Evolutionary conservation across 92 coral and sea anemone genomes (phyloP).

Genomic region (Metridium senile): DNA sequence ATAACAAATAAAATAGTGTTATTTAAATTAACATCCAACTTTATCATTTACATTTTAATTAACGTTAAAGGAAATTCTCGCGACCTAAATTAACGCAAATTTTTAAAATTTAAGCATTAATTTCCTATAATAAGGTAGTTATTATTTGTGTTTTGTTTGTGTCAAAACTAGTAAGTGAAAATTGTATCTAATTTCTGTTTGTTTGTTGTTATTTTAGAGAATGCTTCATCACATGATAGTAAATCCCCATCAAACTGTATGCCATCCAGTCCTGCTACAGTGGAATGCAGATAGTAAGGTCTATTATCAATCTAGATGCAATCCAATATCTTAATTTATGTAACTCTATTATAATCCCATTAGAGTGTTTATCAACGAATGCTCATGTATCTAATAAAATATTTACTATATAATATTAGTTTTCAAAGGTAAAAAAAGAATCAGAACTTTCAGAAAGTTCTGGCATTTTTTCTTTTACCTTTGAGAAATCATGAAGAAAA

Average conservation of each 20-base stretch:
- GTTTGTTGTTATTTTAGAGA: not conserved
- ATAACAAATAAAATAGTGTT: too few relatives aligned
- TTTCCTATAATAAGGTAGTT: too few relatives aligned
- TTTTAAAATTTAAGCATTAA: too few relatives aligned
- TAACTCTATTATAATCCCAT: not conserved
- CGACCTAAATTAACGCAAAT: too few relatives aligned
- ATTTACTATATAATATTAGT: conserved; percentile 11
- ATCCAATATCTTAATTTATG: conserved; percentile 20
- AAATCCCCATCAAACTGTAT: conserved; percentile 37
- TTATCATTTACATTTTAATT: too few relatives aligned
- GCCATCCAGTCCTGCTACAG: conserved; percentile 53
- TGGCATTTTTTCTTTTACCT: not conserved
- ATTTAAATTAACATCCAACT: too few relatives aligned
- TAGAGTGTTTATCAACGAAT: not conserved
- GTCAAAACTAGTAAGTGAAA: too few relatives aligned
- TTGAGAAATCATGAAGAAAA: not conserved
- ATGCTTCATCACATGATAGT: conserved; percentile 21
- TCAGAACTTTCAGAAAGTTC: not conserved
- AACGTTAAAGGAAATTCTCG: too few relatives aligned
- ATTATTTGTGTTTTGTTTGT: too few relatives aligned
- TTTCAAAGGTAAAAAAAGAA: not conserved
- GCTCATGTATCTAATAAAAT: not conserved
- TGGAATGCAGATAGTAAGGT: conserved; percentile 93
- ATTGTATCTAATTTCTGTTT: not conserved
- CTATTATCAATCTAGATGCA: conserved; percentile 20